These are phyloP conservation scores for Oryzias javanicus DNA, from an alignment of 2,113 vertebrate species.

Conservation along the genomic window DNA sequence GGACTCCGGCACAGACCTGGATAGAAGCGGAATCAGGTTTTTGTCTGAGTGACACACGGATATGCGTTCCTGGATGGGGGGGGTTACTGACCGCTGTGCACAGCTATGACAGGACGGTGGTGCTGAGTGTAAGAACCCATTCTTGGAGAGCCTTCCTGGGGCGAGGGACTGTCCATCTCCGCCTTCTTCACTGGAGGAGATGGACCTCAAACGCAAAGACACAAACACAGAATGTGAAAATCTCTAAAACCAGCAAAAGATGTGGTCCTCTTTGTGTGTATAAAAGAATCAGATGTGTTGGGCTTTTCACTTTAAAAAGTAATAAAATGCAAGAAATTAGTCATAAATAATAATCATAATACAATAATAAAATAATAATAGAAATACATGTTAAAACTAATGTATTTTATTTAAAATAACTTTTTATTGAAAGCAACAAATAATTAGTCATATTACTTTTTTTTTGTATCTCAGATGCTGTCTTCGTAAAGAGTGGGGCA, in stretches of 20 bases:
- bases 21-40: neutral
- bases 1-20: slow-evolving; percentile 90
- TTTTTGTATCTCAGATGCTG: too few relatives aligned
- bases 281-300: too few relatives aligned
- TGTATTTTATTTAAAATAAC: too few relatives aligned
- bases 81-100: slow-evolving; percentile 89
- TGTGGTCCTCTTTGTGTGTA: too few relatives aligned
- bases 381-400: too few relatives aligned
- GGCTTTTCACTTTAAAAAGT: too few relatives aligned
- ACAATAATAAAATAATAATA: too few relatives aligned
- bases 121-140: slow-evolving; percentile 95
- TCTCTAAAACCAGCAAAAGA: neutral
- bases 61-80: neutral
- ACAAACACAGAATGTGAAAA: neutral
- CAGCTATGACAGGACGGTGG: slow-evolving; percentile 96
- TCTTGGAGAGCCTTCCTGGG: slow-evolving; percentile 92
- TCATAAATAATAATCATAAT: too few relatives aligned
- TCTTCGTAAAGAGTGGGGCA: too few relatives aligned
- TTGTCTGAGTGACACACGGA: neutral
- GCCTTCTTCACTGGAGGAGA: slow-evolving; percentile 96
- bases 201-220: slow-evolving; percentile 76
- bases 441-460: too few relatives aligned
- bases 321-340: too few relatives aligned
- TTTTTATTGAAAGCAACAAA: too few relatives aligned
- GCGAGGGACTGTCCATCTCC: slow-evolving; percentile 94